Evolutionary conservation across 1,140 invertebrate genomes (phyloP), one percentile per base, ranked within the genome.

Genomic region (Drosophila oshimai): DNA sequence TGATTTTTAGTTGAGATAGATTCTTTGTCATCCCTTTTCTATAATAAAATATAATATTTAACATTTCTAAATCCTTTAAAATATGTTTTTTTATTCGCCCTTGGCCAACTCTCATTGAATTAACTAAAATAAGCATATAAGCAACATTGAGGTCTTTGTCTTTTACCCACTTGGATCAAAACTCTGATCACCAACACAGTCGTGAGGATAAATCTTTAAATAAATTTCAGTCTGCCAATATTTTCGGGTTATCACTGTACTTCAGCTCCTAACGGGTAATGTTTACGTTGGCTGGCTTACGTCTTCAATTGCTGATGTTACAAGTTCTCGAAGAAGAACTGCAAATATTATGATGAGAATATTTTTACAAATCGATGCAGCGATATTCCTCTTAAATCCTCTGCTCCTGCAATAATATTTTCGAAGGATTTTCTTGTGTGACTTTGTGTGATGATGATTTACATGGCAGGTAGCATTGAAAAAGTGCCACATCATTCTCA

Each of bases 321-420:
- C 15, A 39, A 58, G 13, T 57, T 42, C 20, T 39, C 36, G 28
- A 42, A 37, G 34, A 64, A 37, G 24, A 31, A 64, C 15, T 64
- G 62, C 62, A 67, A 67, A 67, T 65, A 67, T 67, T 67, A 31
- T 65, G 62, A 65, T 64, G 61, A 64, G 42, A 47, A 64, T 65
- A 61, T 67, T 67, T 50, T 26, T 50, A 7, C 58, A 31, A 67
- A 67, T 67, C 60, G 62, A 33, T 65, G 34, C 24, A 65, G 60
- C 22, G 1, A 39, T 64, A 29, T 39, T 26, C 24, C 42, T 15
- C 33, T 15, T 39, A 50, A 60, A 24, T 24, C 44, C 58, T 7
- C 33, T 39, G 60, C 62, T 67, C 26, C 62, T 67, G 34, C 44
- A 67, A 67, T 24, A 67, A 67, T 67, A 67, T 67, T 67, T 67